Percentiles rank a stretch among this genome's conserved stretches.
These are phyloP conservation scores for Philhelius pedissequus DNA, from an alignment of 2,888 invertebrate genomes.

Conservation along the genomic window DNA sequence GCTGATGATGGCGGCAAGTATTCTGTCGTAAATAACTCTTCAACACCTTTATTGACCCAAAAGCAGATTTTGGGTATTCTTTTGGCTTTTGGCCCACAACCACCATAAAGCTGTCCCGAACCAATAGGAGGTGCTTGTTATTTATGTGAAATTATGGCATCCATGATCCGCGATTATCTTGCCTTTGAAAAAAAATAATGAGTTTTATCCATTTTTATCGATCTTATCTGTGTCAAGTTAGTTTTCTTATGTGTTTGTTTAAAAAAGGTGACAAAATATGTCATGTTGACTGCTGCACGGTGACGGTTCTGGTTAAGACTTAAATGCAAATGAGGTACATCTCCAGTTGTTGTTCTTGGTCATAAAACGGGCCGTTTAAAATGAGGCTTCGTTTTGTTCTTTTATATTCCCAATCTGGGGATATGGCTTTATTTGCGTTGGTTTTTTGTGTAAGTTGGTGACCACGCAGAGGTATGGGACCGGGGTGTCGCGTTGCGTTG, in stretches of 20 bases:
- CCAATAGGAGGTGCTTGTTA: conserved; percentile 44
- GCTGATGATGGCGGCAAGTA: background rate
- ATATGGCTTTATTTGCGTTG: conserved; percentile 52
- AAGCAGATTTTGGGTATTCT: conserved; percentile 6
- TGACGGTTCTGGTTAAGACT: conserved; percentile 31
- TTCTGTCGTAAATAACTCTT: conserved; percentile 45
- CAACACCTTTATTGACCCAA: conserved; percentile 48
- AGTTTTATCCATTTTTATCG: conserved; percentile 33
- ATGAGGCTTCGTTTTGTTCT: conserved; percentile 54
- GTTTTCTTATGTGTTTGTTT: background rate
- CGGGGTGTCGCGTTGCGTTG: background rate
- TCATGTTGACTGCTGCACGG: conserved; percentile 29
- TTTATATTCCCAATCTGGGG: background rate
- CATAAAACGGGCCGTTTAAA: conserved; percentile 43
- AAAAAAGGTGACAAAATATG: conserved; percentile 9
- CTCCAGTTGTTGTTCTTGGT: conserved; percentile 46
- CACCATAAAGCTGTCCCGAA: conserved; percentile 38
- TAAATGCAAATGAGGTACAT: conserved; percentile 61
- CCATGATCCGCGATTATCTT: conserved; percentile 51
- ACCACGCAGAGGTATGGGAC: background rate
- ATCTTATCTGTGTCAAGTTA: conserved; percentile 38
- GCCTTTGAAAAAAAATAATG: conserved; percentile 31
- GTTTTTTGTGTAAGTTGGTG: background rate
- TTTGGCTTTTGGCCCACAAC: background rate
- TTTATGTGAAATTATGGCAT: conserved; percentile 57